A percentile compares a stretch with the other conserved stretches of the same genome.
phyloP scores from a whole-genome alignment of 2,888 invertebrate genomes.

The Pristionchus maxplancki region DNA sequence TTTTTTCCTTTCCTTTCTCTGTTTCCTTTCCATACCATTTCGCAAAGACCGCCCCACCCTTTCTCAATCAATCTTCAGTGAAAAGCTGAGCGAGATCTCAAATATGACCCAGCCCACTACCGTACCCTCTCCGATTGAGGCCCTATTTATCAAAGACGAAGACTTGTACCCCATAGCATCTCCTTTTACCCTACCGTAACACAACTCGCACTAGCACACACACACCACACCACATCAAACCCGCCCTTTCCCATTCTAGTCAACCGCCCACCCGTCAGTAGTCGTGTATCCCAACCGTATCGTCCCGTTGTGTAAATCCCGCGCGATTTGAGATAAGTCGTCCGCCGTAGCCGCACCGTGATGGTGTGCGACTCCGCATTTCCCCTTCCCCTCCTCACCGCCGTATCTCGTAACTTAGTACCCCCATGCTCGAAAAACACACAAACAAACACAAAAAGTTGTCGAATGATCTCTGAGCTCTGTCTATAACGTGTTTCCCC shows the following conservation, averaged over 20 bases:
- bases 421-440: not conserved
- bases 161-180: slow-evolving; percentile 19
- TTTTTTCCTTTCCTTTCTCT: not conserved
- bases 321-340: slow-evolving; percentile 7
- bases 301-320: slow-evolving; percentile 3
- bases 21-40: not conserved
- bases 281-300: slow-evolving; percentile 29
- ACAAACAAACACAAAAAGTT: slow-evolving; percentile 38
- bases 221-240: not conserved
- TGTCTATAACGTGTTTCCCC: slow-evolving; percentile 33
- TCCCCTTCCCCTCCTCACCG: not conserved
- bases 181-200: not conserved
- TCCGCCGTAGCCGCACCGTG: slow-evolving; percentile 22
- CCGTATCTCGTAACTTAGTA: not conserved
- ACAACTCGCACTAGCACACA: not conserved
- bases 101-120: not conserved
- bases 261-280: slow-evolving; percentile 7
- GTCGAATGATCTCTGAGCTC: slow-evolving; percentile 42
- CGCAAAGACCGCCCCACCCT: slow-evolving; percentile 6
- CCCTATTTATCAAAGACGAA: slow-evolving; percentile 33
- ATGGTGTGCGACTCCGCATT: not conserved
- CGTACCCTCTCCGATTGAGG: not conserved
- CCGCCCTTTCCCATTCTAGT: not conserved
- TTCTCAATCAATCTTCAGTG: slow-evolving; percentile 33
- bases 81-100: slow-evolving; percentile 23